phyloP scores from a whole-genome alignment of 2,888 invertebrate genomes.

The Lysandra coridon region DNA sequence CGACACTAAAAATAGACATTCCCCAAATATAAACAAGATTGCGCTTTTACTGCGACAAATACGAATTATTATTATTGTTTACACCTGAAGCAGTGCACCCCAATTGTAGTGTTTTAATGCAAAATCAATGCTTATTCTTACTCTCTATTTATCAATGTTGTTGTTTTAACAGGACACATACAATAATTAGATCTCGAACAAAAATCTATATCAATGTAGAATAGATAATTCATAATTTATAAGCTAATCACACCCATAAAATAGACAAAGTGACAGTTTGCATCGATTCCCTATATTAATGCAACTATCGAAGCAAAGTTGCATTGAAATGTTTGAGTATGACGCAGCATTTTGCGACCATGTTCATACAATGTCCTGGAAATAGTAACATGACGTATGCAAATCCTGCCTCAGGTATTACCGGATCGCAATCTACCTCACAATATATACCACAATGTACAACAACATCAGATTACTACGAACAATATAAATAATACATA shows the following conservation, averaged over 20 bases:
- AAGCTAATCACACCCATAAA: background rate
- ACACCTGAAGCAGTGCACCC: background rate
- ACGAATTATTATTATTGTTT: background rate
- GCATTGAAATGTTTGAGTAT: background rate
- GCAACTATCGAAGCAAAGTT: background rate
- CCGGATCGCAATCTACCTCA: background rate
- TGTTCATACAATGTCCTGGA: background rate
- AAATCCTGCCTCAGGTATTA: background rate
- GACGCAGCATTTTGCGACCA: background rate
- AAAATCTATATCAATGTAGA: too few species aligned
- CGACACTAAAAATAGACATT: conserved; percentile 5
- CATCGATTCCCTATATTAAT: too few species aligned
- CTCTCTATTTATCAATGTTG: too few species aligned
- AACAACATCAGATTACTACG: background rate
- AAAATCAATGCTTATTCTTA: background rate
- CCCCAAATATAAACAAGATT: conserved; percentile 5
- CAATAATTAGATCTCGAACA: too few species aligned
- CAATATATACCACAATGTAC: background rate
- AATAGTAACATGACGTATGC: background rate
- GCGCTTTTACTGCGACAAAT: background rate
- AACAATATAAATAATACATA: too few species aligned
- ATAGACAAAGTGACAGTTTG: too few species aligned
- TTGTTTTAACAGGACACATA: too few species aligned
- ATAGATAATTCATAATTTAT: background rate
- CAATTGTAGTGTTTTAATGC: background rate